Base-by-base conservation (phyloP, 2,888 invertebrate species). In the Lycocerus yunnanus region DNA sequence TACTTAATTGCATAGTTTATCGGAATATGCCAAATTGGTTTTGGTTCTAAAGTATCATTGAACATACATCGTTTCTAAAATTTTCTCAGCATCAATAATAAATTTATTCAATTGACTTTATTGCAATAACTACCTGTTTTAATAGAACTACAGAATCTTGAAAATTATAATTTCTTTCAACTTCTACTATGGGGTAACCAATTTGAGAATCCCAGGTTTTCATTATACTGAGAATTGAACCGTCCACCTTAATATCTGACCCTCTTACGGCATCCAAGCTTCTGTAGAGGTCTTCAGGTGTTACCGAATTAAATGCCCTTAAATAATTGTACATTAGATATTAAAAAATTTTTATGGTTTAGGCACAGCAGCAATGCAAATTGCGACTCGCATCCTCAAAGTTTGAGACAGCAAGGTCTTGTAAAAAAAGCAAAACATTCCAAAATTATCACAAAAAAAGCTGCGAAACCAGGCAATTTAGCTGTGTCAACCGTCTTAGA, bases 181-280 rank as follows among this genome's bases (percentile, higher is more conserved):
- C 43, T n/a, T 6, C 8, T n/a, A 43, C 43, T 2, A 6, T 1
- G n/a, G 43, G 43, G 8, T n/a, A 43, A n/a, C 86, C 85, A 73
- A 83, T 84, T 78, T 88, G 87, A 43, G 85, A 81, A 0, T 87
- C 88, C 88, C 88, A 43, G 3, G 43, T 43, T n/a, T 43, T 2
- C 43, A 43, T 43, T n/a, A n/a, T n/a, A n/a, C 1, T 1, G 6
- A n/a, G 6, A 5, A 43, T 5, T n/a, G 43, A 43, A 43, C 1
- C 1, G 1, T 6, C 1, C 6, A 43, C 0, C n/a, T 6, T 43
- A 43, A n/a, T n/a, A n/a, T 43, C n/a, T 6, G n/a, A 3, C 6
- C n/a, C 43, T 2, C n/a, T 5, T 43, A 43, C 2, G 6, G 13
- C n/a, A 69, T 75, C 71, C 13, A 75, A 14, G 5, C 16, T 71